These are phyloP conservation scores for Sesamia inferens DNA, from an alignment of 2,888 invertebrate species.

Conservation along the genomic window DNA sequence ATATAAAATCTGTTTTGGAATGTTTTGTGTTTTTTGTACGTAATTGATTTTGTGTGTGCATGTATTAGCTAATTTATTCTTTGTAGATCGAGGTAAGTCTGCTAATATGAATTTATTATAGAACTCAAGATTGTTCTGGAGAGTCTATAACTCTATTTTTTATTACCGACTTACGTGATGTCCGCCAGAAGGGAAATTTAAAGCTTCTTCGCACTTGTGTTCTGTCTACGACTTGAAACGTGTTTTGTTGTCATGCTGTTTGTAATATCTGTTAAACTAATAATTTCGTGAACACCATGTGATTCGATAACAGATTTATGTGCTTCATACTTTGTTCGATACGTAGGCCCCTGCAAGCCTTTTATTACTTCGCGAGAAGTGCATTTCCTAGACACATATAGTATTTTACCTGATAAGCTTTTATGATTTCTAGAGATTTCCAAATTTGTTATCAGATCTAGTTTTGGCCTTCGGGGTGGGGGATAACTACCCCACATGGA, in stretches of 20 bases:
- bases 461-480: conserved; percentile 13
- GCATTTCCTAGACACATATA: conserved; percentile 23
- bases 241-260: background rate
- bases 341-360: conserved; percentile 11
- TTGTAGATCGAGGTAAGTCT: background rate
- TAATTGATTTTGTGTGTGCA: conserved; percentile 5
- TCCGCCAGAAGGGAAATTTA: background rate
- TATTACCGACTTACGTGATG: background rate
- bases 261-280: background rate
- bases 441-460: conserved; percentile 12
- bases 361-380: background rate
- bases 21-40: conserved; percentile 22
- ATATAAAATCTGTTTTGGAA: background rate
- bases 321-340: conserved; percentile 1
- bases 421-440: conserved; percentile 8
- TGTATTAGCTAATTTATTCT: conserved; percentile 10
- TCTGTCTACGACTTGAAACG: background rate
- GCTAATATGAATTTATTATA: conserved; percentile 11
- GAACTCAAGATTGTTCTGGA: background rate
- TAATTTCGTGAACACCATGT: background rate
- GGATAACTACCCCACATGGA: conserved; percentile 14
- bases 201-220: background rate
- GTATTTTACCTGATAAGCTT: conserved; percentile 35
- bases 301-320: background rate
- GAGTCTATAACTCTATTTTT: conserved; percentile 6